Base-by-base conservation (phyloP, 2,888 invertebrate genomes). In the Hoplodrina blanda region DNA sequence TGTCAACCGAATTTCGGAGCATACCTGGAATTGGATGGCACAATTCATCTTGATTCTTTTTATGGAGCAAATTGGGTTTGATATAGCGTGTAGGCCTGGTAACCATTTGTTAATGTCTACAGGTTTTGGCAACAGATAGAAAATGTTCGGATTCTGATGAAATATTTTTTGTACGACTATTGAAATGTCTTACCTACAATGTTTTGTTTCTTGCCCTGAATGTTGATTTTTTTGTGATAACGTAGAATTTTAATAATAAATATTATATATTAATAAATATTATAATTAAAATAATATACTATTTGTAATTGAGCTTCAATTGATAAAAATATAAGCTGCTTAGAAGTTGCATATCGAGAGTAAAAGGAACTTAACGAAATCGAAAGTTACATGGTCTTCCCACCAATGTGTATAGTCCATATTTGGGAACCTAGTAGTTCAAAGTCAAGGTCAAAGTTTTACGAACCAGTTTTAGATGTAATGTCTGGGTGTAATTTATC, bases 1-100 rank as follows among this genome's bases (percentile, higher is more conserved):
- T 85, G 83, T 84, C 84, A 79, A 74, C 82, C 73, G 66, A 81
- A 83, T 83, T 85, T 84, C 20, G 82, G 60, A 74, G 83, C 62
- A 67, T 80, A 80, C 81, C 85, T 84, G 83, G 69, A 76, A 82
- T 81, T 79, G 81, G 78, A 78, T 80, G 72, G 73, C 49, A 71
- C 80, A 62, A 86, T 86, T 82, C 70, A 65, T 85, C 83, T 84
- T 85, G 80, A 81, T 83, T 83, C 73, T 84, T 85, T 78, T 80
- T 77, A 76, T 76, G 73, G 64, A 80, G 62, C 68, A 80, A 84
- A 85, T 83, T 83, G 83, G 75, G 61, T 82, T 80, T 85, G 85
- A 83, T 85, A 75, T 66, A 85, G 78, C 77, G 44, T 67, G 69
- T 70, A 74, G 68, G 74, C 68, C 62, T 81, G 54, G 73, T 75